Percentiles rank a stretch among this genome's conserved stretches.
Evolutionary conservation across 1,140 invertebrate genomes (phyloP).

Genomic region (Diachasmimorpha longicaudata): DNA sequence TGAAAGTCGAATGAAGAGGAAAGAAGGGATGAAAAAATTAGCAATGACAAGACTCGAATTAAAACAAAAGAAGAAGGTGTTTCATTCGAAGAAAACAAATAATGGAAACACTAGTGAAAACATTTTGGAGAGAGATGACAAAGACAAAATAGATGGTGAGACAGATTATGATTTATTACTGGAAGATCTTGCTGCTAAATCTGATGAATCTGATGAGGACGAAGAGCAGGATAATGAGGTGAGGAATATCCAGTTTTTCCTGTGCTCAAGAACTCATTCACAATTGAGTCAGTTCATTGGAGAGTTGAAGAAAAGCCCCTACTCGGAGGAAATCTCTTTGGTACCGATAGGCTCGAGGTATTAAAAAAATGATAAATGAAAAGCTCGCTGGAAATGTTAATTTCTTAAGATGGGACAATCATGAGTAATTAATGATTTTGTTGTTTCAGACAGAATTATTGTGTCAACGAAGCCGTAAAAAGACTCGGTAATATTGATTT

Average conservation of each 20-base stretch:
- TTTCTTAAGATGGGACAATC: no score
- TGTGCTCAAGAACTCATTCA: constrained; percentile 95
- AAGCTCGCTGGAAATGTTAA: background rate
- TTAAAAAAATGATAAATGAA: constrained; percentile 4
- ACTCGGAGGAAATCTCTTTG: constrained; percentile 74
- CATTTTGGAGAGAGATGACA: constrained; percentile 38
- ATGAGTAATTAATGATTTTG: constrained; percentile 10
- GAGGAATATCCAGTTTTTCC: constrained; percentile 78
- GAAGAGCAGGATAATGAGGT: constrained; percentile 59
- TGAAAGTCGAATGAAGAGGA: constrained; percentile 64
- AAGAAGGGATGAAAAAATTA: constrained; percentile 62
- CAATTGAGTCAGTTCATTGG: constrained; percentile 93
- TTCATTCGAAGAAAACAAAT: constrained; percentile 50
- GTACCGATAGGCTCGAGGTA: constrained; percentile 83
- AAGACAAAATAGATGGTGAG: constrained; percentile 29
- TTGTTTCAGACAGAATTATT: constrained; percentile 79
- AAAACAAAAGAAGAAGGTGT: constrained; percentile 49
- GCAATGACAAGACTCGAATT: constrained; percentile 37
- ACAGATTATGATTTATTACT: constrained; percentile 52
- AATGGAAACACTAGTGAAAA: constrained; percentile 50
- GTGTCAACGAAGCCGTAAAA: constrained; percentile 85
- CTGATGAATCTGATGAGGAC: constrained; percentile 64
- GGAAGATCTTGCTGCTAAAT: constrained; percentile 55
- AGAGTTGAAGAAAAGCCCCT: constrained; percentile 88
- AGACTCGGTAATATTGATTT: constrained; percentile 78